phyloP scores from a whole-genome alignment of 2,888 invertebrate genomes.

The Lomographa bimaculata region DNA sequence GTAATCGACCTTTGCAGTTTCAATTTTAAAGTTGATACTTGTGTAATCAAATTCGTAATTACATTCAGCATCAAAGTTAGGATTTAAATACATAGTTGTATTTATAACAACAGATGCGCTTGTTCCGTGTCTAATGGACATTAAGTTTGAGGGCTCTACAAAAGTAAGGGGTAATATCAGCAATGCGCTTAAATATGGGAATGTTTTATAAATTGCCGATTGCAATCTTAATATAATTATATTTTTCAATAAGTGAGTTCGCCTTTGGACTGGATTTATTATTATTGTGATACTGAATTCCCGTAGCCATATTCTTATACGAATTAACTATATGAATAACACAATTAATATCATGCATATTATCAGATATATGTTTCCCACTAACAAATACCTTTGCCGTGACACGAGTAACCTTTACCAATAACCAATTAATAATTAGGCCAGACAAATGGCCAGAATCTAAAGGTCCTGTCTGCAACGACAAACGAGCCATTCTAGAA shows the following conservation, averaged over 20 bases:
- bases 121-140: conserved; percentile 46
- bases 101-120: conserved; percentile 30
- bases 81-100: conserved; percentile 3
- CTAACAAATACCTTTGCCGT: no score
- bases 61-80: neutral
- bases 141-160: conserved; percentile 46
- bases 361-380: no score
- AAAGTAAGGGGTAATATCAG: conserved; percentile 27
- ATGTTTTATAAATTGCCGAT: conserved; percentile 33
- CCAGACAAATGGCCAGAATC: conserved; percentile 7
- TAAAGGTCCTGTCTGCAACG: conserved; percentile 8
- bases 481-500: conserved; percentile 21
- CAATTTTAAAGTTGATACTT: conserved; percentile 5
- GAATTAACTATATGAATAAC: no score
- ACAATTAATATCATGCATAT: no score
- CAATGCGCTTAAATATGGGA: conserved; percentile 28
- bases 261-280: no score
- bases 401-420: no score
- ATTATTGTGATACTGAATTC: no score
- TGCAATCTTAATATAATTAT: conserved; percentile 31
- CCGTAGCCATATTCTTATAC: no score
- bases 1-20: conserved; percentile 29
- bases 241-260: conserved; percentile 5
- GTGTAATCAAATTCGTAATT: conserved; percentile 4
- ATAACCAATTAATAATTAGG: no score